Percentiles rank a stretch among this genome's conserved stretches.
Conservation (phyloP, 2,888 invertebrate genomes). For the Agapetus fuscipes region DNA sequence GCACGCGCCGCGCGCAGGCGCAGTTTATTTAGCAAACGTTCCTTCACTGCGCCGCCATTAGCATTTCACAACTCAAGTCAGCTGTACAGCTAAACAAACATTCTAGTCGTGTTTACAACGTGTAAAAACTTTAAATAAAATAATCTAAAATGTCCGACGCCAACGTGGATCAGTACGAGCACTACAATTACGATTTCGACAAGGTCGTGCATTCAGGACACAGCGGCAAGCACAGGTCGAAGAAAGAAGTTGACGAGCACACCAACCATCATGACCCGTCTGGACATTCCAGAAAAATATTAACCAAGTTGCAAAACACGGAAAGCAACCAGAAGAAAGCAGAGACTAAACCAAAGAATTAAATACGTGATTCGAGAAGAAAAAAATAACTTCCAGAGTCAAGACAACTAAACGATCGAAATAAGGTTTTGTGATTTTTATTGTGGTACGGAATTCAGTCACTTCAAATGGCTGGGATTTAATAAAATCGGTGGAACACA, state of each 20-base stretch:
- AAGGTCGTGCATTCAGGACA: slow-evolving; percentile 80
- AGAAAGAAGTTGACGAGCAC: slow-evolving; percentile 80
- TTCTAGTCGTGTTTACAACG: slow-evolving; percentile 10
- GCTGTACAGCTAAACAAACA: slow-evolving; percentile 8
- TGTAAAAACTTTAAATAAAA: slow-evolving; percentile 4
- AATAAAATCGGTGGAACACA: too few relatives aligned
- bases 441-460: too few relatives aligned
- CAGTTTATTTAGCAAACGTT: slow-evolving; percentile 13
- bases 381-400: too few relatives aligned
- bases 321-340: slow-evolving; percentile 64
- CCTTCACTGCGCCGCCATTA: slow-evolving; percentile 13
- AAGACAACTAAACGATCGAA: too few relatives aligned
- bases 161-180: slow-evolving; percentile 86
- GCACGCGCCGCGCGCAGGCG: slow-evolving; percentile 11
- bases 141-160: slow-evolving; percentile 70
- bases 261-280: slow-evolving; percentile 88
- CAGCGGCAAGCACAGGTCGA: slow-evolving; percentile 83
- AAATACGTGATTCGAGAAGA: not conserved
- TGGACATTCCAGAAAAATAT: slow-evolving; percentile 88
- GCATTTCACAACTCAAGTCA: slow-evolving; percentile 15
- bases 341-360: slow-evolving; percentile 29
- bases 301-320: slow-evolving; percentile 75
- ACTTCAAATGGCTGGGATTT: too few relatives aligned
- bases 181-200: slow-evolving; percentile 89
- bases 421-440: too few relatives aligned